phyloP scores from a whole-genome alignment of 2,113 vertebrate species.

The Australoheros scitulus region DNA sequence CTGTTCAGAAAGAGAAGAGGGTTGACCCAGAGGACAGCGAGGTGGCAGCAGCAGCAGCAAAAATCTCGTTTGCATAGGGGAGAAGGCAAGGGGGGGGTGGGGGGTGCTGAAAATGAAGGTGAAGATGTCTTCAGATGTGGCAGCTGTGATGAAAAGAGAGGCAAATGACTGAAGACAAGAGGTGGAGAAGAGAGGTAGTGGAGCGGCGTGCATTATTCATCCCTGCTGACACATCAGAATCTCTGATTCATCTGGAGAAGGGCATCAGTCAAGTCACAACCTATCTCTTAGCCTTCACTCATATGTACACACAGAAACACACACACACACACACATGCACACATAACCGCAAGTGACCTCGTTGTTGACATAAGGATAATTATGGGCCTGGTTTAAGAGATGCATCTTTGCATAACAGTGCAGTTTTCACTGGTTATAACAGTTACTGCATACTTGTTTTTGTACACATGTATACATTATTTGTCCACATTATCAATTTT shows the following conservation, averaged over 20 bases:
- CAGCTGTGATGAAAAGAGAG: slow-evolving; percentile 71
- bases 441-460: neutral
- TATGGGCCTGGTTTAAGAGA: slow-evolving; percentile 27
- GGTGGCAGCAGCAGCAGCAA: neutral
- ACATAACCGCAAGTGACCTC: slow-evolving; percentile 22
- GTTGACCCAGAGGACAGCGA: slow-evolving; percentile 56
- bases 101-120: slow-evolving; percentile 20
- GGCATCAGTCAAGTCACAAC: slow-evolving; percentile 77
- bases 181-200: slow-evolving; percentile 60
- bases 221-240: slow-evolving; percentile 79
- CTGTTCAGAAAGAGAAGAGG: slow-evolving; percentile 7
- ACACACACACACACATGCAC: slow-evolving; percentile 26
- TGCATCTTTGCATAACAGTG: neutral
- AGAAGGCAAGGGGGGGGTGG: slow-evolving; percentile 13
- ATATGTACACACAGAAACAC: slow-evolving; percentile 13
- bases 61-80: slow-evolving; percentile 38
- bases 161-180: slow-evolving; percentile 70
- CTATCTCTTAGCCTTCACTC: slow-evolving; percentile 66
- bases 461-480: neutral
- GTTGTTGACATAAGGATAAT: slow-evolving; percentile 23
- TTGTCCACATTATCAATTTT: neutral
- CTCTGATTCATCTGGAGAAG: slow-evolving; percentile 78
- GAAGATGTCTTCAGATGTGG: slow-evolving; percentile 71
- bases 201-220: slow-evolving; percentile 78
- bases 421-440: neutral